Conservation (phyloP, 2,797 vertebrate genomes). For the Pitangus sulphuratus region DNA sequence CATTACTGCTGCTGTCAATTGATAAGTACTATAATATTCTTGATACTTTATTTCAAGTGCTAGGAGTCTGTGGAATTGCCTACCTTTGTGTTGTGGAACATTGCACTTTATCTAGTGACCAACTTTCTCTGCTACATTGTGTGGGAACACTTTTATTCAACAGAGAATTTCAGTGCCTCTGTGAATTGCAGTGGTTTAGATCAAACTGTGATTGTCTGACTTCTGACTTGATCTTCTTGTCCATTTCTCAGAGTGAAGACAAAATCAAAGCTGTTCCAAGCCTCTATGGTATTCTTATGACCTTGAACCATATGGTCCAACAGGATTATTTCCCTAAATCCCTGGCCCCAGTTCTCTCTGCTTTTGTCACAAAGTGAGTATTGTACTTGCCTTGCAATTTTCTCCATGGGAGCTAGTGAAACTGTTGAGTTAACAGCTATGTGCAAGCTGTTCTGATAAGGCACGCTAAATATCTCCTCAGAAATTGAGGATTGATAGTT, state of each 20-base stretch:
- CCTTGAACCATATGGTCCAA: conserved; percentile 88
- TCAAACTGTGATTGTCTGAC: neutral
- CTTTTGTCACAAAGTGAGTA: conserved; percentile 91
- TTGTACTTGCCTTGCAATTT: neutral
- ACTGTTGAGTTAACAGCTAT: neutral
- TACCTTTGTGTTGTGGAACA: neutral
- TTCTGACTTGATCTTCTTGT: neutral
- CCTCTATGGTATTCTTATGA: conserved; percentile 90
- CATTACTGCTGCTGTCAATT: neutral
- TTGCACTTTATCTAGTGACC: neutral
- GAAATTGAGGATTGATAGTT: neutral
- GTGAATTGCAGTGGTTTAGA: neutral
- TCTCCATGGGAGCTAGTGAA: neutral
- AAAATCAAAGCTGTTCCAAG: conserved; percentile 88
- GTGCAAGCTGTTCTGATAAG: neutral
- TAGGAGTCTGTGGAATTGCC: neutral
- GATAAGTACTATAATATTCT: neutral
- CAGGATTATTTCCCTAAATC: conserved; percentile 95
- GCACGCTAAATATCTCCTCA: neutral
- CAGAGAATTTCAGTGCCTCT: neutral
- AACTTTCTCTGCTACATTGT: neutral
- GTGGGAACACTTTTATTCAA: neutral
- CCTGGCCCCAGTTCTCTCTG: conserved; percentile 84
- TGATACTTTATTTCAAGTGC: neutral
- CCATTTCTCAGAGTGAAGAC: conserved; percentile 87